Base-by-base conservation (phyloP, 2,797 vertebrate genomes). In the Phoxinus dragarum region DNA sequence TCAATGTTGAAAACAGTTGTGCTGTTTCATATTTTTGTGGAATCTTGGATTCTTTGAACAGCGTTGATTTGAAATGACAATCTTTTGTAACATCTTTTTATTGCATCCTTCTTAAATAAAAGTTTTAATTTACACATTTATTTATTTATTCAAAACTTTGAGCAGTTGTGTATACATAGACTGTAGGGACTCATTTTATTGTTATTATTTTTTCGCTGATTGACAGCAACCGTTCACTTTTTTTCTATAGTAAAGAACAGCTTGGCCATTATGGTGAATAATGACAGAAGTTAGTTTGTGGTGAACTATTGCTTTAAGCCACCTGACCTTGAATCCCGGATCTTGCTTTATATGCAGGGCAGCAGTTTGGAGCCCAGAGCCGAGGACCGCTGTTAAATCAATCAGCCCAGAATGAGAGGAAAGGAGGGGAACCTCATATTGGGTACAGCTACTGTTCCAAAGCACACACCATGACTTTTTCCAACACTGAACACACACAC, bases 261-360 rank as follows among this genome's bases (percentile, higher is more conserved):
- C 47, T 75, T 54, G 31, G 47, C 21, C 2, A 36, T 54, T 1
- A 23, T 19, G 44, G 44, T 34, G 10, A 31, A 74, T 34, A 31
- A 27, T 17, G 44, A 34, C 16, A 34, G 73, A 54, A 36, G 73
- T 36, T 21, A 1, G 34, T 49, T 49, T 44, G 11, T 54, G 73
- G 72, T 23, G 19, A 75, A 21, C 44, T 75, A 75, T 54, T 54
- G 47, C 17, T 75, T 75, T 75, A 54, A 6, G 40, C 66, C 56
- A 85, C 89, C 84, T 90, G 88, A 84, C 88, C 86, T 84, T 88
- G 80, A 88, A 89, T 89, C 89, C 85, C 9, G 86, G 91, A 90
- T 91, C 87, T 89, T 81, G 91, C 92, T 93, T 91, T 86, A 88
- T 85, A 91, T 91, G 84, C 86, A 89, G 88, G 89, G 90, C 89